Base-by-base conservation (phyloP, 2,888 invertebrate genomes). In the Yponomeuta evonymella region DNA sequence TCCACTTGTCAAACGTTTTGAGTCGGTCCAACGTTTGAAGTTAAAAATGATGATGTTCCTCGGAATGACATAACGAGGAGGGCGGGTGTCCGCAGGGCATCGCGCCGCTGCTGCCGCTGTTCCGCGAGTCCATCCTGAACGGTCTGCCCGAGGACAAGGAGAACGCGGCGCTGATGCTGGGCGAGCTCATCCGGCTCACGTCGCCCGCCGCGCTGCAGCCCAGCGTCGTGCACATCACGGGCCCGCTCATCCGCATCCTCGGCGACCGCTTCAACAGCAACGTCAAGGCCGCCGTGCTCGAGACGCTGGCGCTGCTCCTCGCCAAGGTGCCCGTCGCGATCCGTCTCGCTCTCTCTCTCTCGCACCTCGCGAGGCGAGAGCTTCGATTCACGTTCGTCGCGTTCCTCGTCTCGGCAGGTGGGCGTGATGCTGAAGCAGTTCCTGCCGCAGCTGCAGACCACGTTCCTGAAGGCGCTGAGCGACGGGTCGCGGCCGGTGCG, bases 381-480 rank as follows among this genome's bases (percentile, higher is more conserved):
- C 15, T 12, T 2, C 15, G 33, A 58, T 8, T 15, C 43, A 15
- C 15, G 51, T 2, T 15, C 51, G 51, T 58, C 15, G 23, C 15
- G 51, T 15, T 12, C 30, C 36, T 23, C 23, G 23, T 23, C 2
- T 36, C 62, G 3, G 30, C 82, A 97, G 96, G 98, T 98, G 74
- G 98, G 98, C 67, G 94, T 96, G 62, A 96, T 98, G 95, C 90
- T 99, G 85, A 98, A 98, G 87, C 99, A 99, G 85, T 99, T 99
- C 93, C 93, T 99, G 79, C 99, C 99, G 2, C 99, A 99, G 90
- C 94, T 99, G 63, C 99, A 99, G 93, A 99, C 99, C 2, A 99
- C 99, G 29, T 99, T 99, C 92, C 94, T 99, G 70, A 99, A 99
- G 90, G 97, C 99, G 4, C 93, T 99, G 71, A 96, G 96, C 83